Evolutionary conservation across 1,140 invertebrate genomes (phyloP), one percentile per base, ranked within the genome.

Genomic region (Lysiphlebus fabarum): DNA sequence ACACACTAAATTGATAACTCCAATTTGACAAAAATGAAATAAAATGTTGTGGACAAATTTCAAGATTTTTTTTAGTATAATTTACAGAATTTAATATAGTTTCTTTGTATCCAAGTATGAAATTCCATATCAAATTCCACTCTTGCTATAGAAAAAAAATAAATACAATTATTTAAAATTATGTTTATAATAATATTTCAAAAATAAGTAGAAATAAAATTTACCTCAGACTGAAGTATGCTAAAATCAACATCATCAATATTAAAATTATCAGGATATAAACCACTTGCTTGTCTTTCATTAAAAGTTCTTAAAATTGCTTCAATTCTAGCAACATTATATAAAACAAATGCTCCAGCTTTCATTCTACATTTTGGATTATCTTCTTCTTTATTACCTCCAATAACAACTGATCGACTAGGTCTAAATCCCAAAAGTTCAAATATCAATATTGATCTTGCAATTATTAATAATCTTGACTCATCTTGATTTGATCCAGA

Each of bases 41-140:
- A n/a, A 90, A 71, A 37, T 81, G 65, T 63, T 90, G 87, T 1
- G 85, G 81, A 42, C 81, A 75, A 42, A 85, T 74, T 55, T 82
- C 75, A 60, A 80, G 75, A 47, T 67, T 69, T 2, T 78, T 74
- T 11, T 80, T 74, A 26, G 17, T 26, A 10, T 72, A 76, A 45
- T 68, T 71, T 12, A 87, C 62, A 53, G 80, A 76, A 41, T 71
- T 79, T n/a, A 78, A 76, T 37, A 90, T 62, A 1, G 86, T 58
- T 40, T 81, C 67, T n/a, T 86, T 84, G 70, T 85, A 85, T 43
- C 77, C 76, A 26, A 88, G 66, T 45, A 90, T 79, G 60, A 83
- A 88, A 56, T 83, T 85, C 67, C 82, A 88, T 44, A 89, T 70
- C 5, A 90, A 65, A 59, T 81, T 78, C 89, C 88, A 91, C 78